Percentiles rank a stretch among this genome's conserved stretches.
Conservation (phyloP, 2,888 invertebrate species). For the Cerceris rybyensis region DNA sequence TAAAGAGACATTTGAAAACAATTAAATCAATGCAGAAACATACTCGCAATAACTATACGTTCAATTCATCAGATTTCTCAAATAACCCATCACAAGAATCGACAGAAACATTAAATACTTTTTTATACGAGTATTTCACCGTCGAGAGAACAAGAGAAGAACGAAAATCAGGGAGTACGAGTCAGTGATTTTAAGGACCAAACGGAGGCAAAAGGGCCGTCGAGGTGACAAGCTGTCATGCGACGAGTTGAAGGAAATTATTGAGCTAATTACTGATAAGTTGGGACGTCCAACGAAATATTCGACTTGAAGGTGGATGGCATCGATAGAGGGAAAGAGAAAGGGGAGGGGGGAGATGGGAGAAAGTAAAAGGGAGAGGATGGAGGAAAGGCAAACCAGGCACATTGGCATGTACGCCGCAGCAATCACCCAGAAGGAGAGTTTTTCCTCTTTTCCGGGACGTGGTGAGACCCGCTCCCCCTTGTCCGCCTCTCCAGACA, state of each 20-base stretch:
- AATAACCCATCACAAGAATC: no score
- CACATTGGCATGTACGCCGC: conserved; percentile 40
- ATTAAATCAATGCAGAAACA: no score
- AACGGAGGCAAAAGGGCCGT: conserved; percentile 35
- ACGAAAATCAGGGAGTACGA: conserved; percentile 11
- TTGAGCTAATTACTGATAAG: conserved; percentile 81
- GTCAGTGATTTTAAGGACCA: conserved; percentile 52
- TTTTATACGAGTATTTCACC: no score
- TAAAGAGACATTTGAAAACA: no score
- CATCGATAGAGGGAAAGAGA: conserved; percentile 39
- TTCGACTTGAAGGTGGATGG: conserved; percentile 65
- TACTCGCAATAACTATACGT: no score
- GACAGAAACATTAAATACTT: neutral
- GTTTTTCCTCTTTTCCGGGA: conserved; percentile 73
- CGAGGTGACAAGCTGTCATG: conserved; percentile 74
- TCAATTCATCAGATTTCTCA: no score
- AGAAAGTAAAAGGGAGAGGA: neutral
- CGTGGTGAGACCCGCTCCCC: conserved; percentile 55
- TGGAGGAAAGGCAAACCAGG: conserved; percentile 1
- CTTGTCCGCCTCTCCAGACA: conserved; percentile 74
- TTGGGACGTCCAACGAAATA: conserved; percentile 74
- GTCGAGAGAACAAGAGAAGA: no score
- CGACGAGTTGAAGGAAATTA: conserved; percentile 74
- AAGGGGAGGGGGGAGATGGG: conserved; percentile 21
- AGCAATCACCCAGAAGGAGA: conserved; percentile 69